Evolutionary conservation across 2,113 vertebrate genomes (phyloP), one percentile per base, ranked within the genome.

Genomic region (Lethenteron reissneri): DNA sequence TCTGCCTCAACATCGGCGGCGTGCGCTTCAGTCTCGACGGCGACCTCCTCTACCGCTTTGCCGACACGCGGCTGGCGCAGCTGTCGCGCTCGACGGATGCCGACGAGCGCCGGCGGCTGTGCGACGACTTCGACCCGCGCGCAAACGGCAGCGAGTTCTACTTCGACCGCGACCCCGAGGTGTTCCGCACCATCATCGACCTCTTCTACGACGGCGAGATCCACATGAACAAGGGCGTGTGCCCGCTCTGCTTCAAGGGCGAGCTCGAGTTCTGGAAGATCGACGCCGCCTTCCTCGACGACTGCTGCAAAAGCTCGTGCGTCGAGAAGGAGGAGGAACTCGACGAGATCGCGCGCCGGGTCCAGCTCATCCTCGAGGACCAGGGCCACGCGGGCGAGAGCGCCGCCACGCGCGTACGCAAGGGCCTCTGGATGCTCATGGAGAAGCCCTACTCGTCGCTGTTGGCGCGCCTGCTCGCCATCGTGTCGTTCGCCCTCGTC

Each of bases 231-330:
- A 85, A 83, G 73, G 94, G 94, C 8, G 88, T 97, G 73, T 97
- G 94, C 58, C 94, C 94, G 56, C 90, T 97, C 72, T 97, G 94
- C 75, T 97, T 97, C 82, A 84, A 88, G 76, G 90, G 87, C 75
- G 94, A 97, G 78, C 92, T 97, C 88, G 92, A 97, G 75, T 97
- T 95, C 80, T 97, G 94, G 94, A 95, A 86, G 81, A 89, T 97
- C 72, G 92, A 97, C 78, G 82, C 84, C 62, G 82, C 81, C 75
- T 90, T 85, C 75, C 76, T 97, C 75, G 94, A 97, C 57, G 89
- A 95, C 58, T 97, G 94, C 72, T 97, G 94, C 76, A 91, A 88
- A 76, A 87, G 87, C 76, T 84, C 88, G 74, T 77, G 95, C 72
- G 86, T 78, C 57, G 94, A 97, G 79, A 97, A 96, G 76, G 89